Conservation (phyloP, 2,113 vertebrate species). For the Hippocampus zosterae region DNA sequence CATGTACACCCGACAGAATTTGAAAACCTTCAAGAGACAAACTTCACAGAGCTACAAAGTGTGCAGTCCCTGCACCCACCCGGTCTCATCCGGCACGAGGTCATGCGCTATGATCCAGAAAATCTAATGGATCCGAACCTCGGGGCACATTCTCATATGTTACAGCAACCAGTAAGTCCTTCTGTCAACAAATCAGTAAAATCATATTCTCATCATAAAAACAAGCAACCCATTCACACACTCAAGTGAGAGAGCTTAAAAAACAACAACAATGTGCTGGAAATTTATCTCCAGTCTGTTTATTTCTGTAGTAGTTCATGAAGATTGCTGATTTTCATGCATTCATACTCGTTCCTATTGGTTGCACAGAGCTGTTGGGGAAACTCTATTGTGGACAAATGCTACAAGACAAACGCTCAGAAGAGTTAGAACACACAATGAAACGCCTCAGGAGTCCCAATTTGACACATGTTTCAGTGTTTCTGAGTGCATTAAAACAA, state of each 20-base stretch:
- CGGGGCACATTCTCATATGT: constrained; percentile 64
- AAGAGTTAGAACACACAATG: neutral
- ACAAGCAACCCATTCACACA: neutral
- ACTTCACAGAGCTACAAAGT: constrained; percentile 95
- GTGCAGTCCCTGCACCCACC: constrained; percentile 86
- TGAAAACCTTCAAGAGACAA: constrained; percentile 84
- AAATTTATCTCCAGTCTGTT: neutral
- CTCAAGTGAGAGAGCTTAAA: neutral
- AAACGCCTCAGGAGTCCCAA: neutral
- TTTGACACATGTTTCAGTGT: neutral
- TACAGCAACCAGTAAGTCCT: constrained; percentile 65
- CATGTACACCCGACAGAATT: constrained; percentile 84
- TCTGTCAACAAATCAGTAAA: neutral
- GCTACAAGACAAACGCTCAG: neutral
- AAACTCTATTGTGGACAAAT: neutral
- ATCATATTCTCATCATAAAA: neutral
- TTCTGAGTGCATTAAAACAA: neutral
- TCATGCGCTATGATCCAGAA: constrained; percentile 82
- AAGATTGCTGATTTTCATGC: neutral
- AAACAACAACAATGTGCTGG: neutral
- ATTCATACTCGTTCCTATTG: neutral
- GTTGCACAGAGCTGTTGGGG: neutral
- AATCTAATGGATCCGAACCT: constrained; percentile 82
- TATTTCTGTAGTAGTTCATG: neutral
- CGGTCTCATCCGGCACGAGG: constrained; percentile 66